Conservation (phyloP, 2,888 invertebrate genomes). For the Mactromeris polynyma region DNA sequence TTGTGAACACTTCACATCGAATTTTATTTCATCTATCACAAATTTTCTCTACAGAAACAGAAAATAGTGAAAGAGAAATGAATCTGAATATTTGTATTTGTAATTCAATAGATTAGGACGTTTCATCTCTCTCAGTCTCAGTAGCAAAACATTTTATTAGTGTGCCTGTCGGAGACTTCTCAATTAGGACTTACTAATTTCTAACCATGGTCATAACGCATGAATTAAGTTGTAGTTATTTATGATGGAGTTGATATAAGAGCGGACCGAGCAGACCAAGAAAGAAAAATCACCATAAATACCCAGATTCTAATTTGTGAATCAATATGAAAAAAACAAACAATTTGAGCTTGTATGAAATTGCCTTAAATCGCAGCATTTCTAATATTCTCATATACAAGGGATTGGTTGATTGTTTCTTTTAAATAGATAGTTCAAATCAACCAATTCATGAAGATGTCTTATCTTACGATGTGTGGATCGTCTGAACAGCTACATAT, state of each 20-base stretch:
- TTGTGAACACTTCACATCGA: constrained; percentile 1
- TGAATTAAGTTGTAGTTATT: background rate
- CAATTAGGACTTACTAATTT: background rate
- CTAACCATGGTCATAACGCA: background rate
- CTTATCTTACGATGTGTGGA: too few species aligned
- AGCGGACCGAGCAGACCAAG: background rate
- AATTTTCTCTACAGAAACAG: background rate
- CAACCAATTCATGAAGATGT: too few species aligned
- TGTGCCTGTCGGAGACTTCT: background rate
- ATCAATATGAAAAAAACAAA: too few species aligned
- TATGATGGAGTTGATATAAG: background rate
- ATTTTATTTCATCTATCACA: background rate
- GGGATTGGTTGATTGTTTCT: too few species aligned
- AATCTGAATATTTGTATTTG: background rate
- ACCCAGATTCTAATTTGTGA: too few species aligned
- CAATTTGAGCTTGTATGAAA: too few species aligned
- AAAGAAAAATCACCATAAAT: background rate
- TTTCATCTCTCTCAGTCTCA: background rate
- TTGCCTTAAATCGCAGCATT: too few species aligned
- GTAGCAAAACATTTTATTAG: background rate
- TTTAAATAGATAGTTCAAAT: too few species aligned
- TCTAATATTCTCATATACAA: too few species aligned
- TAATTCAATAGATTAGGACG: background rate
- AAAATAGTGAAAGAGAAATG: background rate
- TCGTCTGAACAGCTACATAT: too few species aligned